Percentiles rank a stretch among this genome's conserved stretches.
Evolutionary conservation across 2,888 invertebrate genomes (phyloP).

Genomic region (Leuctra nigra): DNA sequence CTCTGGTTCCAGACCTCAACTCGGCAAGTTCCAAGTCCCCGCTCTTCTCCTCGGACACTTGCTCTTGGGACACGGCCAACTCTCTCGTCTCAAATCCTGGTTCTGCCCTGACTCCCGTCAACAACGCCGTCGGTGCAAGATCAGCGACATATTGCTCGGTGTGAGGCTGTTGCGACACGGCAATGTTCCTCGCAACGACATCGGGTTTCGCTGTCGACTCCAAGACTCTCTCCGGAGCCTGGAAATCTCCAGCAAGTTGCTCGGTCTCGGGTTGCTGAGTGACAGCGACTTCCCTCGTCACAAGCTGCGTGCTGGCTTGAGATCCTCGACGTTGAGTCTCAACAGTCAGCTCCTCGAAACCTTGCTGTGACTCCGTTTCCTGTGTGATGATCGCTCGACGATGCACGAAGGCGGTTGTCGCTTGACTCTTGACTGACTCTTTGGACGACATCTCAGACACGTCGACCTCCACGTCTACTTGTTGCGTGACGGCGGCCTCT

Average conservation of each 20-base stretch:
- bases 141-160: slow-evolving; percentile 11
- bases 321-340: background rate
- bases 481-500: slow-evolving; percentile 19
- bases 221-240: background rate
- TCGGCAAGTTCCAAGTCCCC: background rate
- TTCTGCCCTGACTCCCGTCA: slow-evolving; percentile 11
- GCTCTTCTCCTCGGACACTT: slow-evolving; percentile 13
- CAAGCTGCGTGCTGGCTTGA: slow-evolving; percentile 20
- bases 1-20: background rate
- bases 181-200: slow-evolving; percentile 17
- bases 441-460: slow-evolving; percentile 12
- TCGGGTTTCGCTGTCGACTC: slow-evolving; percentile 7
- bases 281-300: slow-evolving; percentile 22
- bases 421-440: background rate
- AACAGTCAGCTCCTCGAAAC: background rate
- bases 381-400: slow-evolving; percentile 4
- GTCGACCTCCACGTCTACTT: slow-evolving; percentile 18
- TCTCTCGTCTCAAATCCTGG: slow-evolving; percentile 17
- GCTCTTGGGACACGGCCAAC: slow-evolving; percentile 18
- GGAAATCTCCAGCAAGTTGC: slow-evolving; percentile 18
- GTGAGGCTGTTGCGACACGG: slow-evolving; percentile 20
- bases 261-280: slow-evolving; percentile 20
- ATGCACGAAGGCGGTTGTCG: slow-evolving; percentile 3
- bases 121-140: background rate
- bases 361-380: slow-evolving; percentile 11